Evolutionary conservation across 2,797 vertebrate species (phyloP), one percentile per base, ranked within the genome.

Genomic region (Macropus fuliginosus): DNA sequence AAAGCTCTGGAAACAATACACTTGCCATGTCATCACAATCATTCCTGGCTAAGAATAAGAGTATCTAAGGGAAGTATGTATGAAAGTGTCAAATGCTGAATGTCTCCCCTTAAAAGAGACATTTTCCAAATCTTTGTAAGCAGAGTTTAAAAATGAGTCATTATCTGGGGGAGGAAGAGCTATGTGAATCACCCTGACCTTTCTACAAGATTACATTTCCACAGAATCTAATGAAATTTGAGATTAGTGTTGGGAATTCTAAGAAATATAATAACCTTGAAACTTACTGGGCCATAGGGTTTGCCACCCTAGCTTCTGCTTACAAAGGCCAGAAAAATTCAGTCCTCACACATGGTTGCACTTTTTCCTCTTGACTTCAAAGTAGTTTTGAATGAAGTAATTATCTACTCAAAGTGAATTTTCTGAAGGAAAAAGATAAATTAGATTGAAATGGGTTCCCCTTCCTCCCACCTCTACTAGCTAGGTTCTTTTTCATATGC

Each of bases 141-240:
- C 29, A 54, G 81, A 93, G 95, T 95, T 54, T 97, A 89, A 97
- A 98, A 98, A 94, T 96, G 81, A 98, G 59, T 98, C 97, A 98
- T 1, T 55, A 93, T n/a, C 94, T 93, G 81, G 93, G 74, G 92
- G 96, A 98, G 91, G 56, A 96, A 96, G 93, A 93, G 31, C 18
- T 92, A 62, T 74, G 94, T 92, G 95, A 98, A 97, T 97, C 90
- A 98, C 46, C 94, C 89, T 89, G 95, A 95, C 91, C 54, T 93
- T 91, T 96, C 95, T 91, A 4, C n/a, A 55, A 97, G 92, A 94
- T 90, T 91, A 94, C 91, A 95, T 91, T 94, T 93, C 40, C 91
- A 94, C 93, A 97, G 57, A 92, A 96, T 55, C n/a, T 50, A 89
- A 90, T 94, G 93, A 97, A 95, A 96, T 55, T 62, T 0, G 56